Evolutionary conservation across 2,797 vertebrate genomes (phyloP).

Genomic region (Danio albolineatus): DNA sequence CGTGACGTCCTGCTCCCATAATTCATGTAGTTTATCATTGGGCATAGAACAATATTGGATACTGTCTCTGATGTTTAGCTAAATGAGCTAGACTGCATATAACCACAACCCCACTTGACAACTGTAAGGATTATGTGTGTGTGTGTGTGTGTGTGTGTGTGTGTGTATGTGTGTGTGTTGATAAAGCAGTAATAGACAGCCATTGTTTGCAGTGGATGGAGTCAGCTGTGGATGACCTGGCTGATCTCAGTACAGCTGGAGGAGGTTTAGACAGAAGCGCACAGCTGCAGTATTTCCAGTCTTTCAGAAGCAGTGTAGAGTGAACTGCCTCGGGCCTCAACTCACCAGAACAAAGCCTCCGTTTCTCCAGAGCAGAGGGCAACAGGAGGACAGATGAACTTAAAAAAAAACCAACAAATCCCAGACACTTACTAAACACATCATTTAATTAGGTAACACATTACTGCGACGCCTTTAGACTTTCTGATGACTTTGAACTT

Average conservation of each 20-base stretch:
- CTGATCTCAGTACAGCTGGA: constrained; percentile 77
- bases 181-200: constrained; percentile 55
- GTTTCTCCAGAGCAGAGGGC: background rate
- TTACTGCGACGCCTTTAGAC: too few relatives aligned
- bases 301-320: constrained; percentile 22
- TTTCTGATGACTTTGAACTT: too few relatives aligned
- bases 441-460: too few relatives aligned
- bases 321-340: constrained; percentile 59
- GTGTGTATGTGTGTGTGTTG: constrained; percentile 30
- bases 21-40: too few relatives aligned
- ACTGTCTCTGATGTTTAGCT: background rate
- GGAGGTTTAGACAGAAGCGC: constrained; percentile 63
- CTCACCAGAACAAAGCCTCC: constrained; percentile 43
- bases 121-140: constrained; percentile 40
- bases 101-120: constrained; percentile 22
- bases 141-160: constrained; percentile 29
- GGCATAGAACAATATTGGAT: too few relatives aligned
- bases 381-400: background rate
- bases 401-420: background rate
- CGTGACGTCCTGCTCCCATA: too few relatives aligned
- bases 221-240: constrained; percentile 70
- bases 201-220: constrained; percentile 69
- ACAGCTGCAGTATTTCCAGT: constrained; percentile 71
- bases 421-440: too few relatives aligned
- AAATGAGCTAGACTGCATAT: background rate